Base-by-base conservation (phyloP, 2,113 vertebrate genomes). In the Corydoras maculifer region DNA sequence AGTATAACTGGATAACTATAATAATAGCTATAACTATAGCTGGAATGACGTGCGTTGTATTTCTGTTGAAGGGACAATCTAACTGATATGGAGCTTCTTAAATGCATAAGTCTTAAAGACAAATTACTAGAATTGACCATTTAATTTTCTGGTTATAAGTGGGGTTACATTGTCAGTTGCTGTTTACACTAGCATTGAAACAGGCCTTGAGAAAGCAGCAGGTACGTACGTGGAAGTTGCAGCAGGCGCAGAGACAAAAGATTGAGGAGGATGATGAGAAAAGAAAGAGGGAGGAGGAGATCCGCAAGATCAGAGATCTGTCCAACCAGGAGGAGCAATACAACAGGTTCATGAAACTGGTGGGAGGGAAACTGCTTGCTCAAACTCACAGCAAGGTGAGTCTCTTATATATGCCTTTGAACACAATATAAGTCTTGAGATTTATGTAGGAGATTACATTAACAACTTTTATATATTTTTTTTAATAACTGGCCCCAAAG, bases 281-380 rank as follows among this genome's bases (percentile, higher is more conserved):
- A 11, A 89, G 93, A 70, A 96, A 94, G 77, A 88, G 96, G 30
- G 96, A 98, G 82, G 97, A 98, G 3, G 97, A 99, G 84, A 99
- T 99, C 72, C 88, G 96, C 15, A 90, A 92, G 76, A 98, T 98
- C 80, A 86, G 96, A 0, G 95, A 99, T 71, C 91, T 99, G 12
- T 97, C 95, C 78, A 98, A 98, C 85, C 95, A 98, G 82, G 97
- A 98, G 69, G 97, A 99, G 73, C 97, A 99, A 71, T 99, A 98
- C 76, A 98, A 98, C 87, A 91, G 96, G 55, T 99, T 99, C 80
- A 99, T 99, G 97, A 98, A 98, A 75, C 88, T 99, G 73, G 93
- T 99, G 80, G 95, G 95, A 2, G 93, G 91, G 13, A 93, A 89
- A 77, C 90, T 91, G 75, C 90, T 84, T 77, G 85, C 88, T 0